Evolutionary conservation across 2,888 invertebrate genomes (phyloP).

Genomic region (Odontocerum albicorne): DNA sequence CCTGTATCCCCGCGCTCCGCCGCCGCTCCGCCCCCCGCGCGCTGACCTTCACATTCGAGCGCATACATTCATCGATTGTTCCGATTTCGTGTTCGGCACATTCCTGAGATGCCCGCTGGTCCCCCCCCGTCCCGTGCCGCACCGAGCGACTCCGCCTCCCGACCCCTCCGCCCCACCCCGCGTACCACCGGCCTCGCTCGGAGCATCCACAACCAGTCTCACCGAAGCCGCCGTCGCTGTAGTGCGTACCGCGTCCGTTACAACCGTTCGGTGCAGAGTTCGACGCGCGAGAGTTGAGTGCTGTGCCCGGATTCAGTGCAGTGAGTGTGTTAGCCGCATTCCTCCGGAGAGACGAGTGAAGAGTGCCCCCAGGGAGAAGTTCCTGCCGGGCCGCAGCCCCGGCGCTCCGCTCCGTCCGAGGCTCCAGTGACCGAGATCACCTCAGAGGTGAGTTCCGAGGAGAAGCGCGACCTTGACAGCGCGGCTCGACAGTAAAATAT

Average conservation of each 20-base stretch:
- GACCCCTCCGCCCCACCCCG: conserved; percentile 1
- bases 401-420: background rate
- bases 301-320: conserved; percentile 10
- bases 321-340: conserved; percentile 12
- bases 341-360: background rate
- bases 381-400: background rate
- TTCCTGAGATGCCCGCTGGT: conserved; percentile 16
- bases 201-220: conserved; percentile 1
- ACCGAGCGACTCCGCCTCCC: background rate
- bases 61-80: conserved; percentile 18
- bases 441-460: background rate
- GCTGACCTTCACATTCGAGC: conserved; percentile 19
- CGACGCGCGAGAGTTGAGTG: conserved; percentile 1
- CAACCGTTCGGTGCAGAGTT: too few species aligned
- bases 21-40: background rate
- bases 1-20: too few species aligned
- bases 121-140: background rate
- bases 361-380: conserved; percentile 1
- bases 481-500: too few species aligned
- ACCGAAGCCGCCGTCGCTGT: background rate
- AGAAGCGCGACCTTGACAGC: background rate
- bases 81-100: conserved; percentile 23
- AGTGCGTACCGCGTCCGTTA: background rate
- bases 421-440: background rate
- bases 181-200: conserved; percentile 1